Conservation (phyloP, 2,113 vertebrate species). For the Elanoides forficatus region DNA sequence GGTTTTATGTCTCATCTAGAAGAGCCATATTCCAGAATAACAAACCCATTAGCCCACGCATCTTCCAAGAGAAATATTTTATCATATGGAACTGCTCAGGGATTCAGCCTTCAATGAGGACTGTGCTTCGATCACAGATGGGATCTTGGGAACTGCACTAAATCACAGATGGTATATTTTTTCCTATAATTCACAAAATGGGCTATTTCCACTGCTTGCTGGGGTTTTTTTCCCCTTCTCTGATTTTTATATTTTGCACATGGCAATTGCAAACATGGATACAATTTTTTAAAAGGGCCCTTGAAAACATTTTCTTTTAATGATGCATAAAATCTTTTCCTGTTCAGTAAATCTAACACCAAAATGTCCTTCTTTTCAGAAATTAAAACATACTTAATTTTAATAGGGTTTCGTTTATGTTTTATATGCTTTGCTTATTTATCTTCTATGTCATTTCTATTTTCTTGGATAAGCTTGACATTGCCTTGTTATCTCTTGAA, state of each 20-base stretch:
- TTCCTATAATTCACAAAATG: conserved; percentile 73
- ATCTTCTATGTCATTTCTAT: conserved; percentile 45
- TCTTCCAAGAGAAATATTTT: conserved; percentile 54
- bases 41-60: conserved; percentile 12
- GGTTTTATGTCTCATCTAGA: conserved; percentile 23
- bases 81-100: conserved; percentile 9
- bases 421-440: conserved; percentile 66
- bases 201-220: conserved; percentile 65
- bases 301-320: conserved; percentile 67
- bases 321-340: conserved; percentile 58
- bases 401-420: conserved; percentile 67
- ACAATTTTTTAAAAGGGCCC: conserved; percentile 2
- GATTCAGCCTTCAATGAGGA: conserved; percentile 45
- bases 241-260: conserved; percentile 71
- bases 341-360: conserved; percentile 44
- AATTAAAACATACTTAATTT: conserved; percentile 70
- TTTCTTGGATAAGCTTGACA: conserved; percentile 46
- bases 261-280: conserved; percentile 60
- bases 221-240: neutral
- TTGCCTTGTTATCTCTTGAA: conserved; percentile 74
- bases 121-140: conserved; percentile 67
- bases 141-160: conserved; percentile 63
- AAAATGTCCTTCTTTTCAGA: conserved; percentile 61
- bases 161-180: conserved; percentile 79
- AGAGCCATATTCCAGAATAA: conserved; percentile 12